Conservation (phyloP, 2,888 invertebrate genomes). For the Cristatella mucedo region DNA sequence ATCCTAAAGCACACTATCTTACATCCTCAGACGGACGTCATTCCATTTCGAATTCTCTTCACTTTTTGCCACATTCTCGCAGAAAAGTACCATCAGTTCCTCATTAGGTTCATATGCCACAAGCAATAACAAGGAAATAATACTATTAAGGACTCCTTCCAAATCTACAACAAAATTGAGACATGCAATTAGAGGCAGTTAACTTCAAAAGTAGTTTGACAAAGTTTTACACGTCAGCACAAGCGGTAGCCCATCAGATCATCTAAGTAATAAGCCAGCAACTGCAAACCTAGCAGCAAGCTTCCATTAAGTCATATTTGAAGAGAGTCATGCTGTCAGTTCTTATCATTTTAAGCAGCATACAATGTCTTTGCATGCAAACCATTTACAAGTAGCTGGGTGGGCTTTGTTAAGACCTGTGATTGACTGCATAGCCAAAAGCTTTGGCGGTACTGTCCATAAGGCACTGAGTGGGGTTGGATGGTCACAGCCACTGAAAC, state of each 20-base stretch:
- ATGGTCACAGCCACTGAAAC: too few species aligned
- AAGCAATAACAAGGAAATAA: constrained; percentile 79
- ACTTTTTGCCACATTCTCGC: constrained; percentile 63
- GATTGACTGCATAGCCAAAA: too few species aligned
- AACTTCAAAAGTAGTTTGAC: not conserved
- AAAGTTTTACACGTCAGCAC: not conserved
- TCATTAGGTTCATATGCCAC: constrained; percentile 72
- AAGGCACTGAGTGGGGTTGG: too few species aligned
- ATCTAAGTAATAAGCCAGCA: too few species aligned
- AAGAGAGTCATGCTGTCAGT: too few species aligned
- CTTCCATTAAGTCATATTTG: too few species aligned
- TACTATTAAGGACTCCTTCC: constrained; percentile 82
- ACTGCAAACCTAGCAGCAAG: too few species aligned
- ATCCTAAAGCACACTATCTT: constrained; percentile 40
- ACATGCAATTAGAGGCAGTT: not conserved
- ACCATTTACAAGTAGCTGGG: too few species aligned
- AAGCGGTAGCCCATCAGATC: not conserved
- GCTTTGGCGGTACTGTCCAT: too few species aligned
- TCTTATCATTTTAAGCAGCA: too few species aligned
- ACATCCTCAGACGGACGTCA: constrained; percentile 63
- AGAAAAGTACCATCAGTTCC: constrained; percentile 71
- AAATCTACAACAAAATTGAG: constrained; percentile 46
- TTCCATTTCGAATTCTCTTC: constrained; percentile 6
- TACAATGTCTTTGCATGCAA: too few species aligned
- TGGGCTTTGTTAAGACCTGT: too few species aligned